Conservation (phyloP, 2,797 vertebrate species). For the Microhierax caerulescens region DNA sequence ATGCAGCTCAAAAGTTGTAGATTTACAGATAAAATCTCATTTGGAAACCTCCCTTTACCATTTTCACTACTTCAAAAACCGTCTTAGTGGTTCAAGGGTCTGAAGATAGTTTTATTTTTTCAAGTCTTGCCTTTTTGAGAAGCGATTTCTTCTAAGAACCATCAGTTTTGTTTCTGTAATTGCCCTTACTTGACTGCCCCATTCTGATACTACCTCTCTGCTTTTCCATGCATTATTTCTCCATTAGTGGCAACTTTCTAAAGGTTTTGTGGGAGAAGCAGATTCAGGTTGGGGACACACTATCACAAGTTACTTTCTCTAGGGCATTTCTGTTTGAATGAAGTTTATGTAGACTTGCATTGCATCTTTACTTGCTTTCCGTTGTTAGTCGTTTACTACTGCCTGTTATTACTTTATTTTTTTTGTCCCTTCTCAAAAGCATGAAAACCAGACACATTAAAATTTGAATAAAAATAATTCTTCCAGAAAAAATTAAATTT, state of each 20-base stretch:
- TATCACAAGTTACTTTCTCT: not conserved
- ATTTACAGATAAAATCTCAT: not conserved
- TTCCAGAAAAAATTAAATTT: not conserved
- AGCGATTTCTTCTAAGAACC: not conserved
- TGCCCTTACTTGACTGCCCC: not conserved
- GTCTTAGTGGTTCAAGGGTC: not conserved
- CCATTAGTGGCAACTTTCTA: not conserved
- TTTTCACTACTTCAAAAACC: not conserved
- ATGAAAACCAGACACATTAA: not conserved
- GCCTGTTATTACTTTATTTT: not conserved
- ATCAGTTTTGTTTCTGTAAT: not conserved
- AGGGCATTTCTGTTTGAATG: not conserved
- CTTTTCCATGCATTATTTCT: not conserved
- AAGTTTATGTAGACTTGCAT: not conserved
- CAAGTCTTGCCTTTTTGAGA: not conserved
- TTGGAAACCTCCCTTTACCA: not conserved
- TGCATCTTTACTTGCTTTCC: not conserved
- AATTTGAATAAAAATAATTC: not conserved
- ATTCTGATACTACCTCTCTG: not conserved
- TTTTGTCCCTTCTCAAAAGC: not conserved
- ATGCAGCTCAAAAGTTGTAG: not conserved
- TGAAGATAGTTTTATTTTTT: not conserved
- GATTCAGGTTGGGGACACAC: accelerated
- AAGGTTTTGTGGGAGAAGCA: not conserved
- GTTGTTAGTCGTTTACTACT: not conserved